phyloP scores from a whole-genome alignment of 2,888 invertebrate species.

The Macrostomum cliftonense region DNA sequence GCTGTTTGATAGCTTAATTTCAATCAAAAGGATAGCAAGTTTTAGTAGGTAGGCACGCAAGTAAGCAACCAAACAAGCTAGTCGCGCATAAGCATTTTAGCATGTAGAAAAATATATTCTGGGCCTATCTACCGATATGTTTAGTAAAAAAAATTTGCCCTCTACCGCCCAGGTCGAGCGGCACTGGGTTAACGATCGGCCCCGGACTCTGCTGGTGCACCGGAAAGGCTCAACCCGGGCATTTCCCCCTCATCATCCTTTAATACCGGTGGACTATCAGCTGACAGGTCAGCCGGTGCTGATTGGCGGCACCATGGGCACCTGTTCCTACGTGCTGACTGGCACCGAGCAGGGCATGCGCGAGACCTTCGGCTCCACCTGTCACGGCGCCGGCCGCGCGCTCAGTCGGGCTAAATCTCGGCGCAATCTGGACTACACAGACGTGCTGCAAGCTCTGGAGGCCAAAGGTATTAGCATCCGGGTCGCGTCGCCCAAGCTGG shows the following conservation, averaged over 20 bases:
- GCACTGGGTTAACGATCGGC: constrained; percentile 76
- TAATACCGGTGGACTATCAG: constrained; percentile 90
- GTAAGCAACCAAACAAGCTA: no score
- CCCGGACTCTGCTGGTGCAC: constrained; percentile 76
- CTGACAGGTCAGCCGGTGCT: constrained; percentile 91
- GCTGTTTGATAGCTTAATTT: no score
- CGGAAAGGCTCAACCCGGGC: constrained; percentile 92
- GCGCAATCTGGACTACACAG: constrained; percentile 74
- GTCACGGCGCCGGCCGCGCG: constrained; percentile 94
- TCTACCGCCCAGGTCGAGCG: constrained; percentile 50
- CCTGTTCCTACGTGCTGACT: constrained; percentile 93
- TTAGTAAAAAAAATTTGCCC: no score
- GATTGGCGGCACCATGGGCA: constrained; percentile 98
- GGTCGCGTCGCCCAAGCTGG: constrained; percentile 91
- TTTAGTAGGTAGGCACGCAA: no score
- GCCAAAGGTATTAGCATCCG: constrained; percentile 72
- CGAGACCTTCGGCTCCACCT: constrained; percentile 97
- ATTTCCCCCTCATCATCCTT: constrained; percentile 93
- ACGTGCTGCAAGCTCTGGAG: constrained; percentile 65
- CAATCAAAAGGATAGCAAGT: no score
- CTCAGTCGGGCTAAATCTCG: constrained; percentile 88
- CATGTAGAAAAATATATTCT: no score
- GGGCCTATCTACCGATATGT: no score
- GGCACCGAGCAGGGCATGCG: constrained; percentile 87
- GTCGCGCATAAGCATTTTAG: no score